phyloP scores from a whole-genome alignment of 2,797 vertebrate genomes.

The Lagodon rhomboides region DNA sequence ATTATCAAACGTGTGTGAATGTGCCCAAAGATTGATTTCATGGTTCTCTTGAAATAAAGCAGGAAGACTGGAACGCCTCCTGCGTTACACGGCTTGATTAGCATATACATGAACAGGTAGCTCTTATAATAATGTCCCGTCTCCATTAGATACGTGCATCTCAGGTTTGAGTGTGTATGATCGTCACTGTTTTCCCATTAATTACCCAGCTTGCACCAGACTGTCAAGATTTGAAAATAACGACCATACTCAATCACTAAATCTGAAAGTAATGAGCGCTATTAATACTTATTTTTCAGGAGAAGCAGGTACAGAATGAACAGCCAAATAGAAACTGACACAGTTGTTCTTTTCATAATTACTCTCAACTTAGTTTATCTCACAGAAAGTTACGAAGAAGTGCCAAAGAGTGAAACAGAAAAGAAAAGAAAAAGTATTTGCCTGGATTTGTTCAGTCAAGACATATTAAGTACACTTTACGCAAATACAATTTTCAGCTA shows the following conservation, averaged over 20 bases:
- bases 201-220: conserved; percentile 38
- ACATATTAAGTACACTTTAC: neutral
- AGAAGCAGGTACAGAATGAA: conserved; percentile 5
- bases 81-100: conserved; percentile 33
- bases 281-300: conserved; percentile 59
- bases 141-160: conserved; percentile 28
- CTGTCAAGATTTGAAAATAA: conserved; percentile 58
- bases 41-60: conserved; percentile 35
- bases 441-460: neutral
- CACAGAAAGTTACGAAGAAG: neutral
- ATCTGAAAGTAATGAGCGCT: conserved; percentile 62
- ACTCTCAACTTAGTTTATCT: conserved; percentile 1
- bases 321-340: conserved; percentile 7
- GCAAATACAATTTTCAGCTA: no score
- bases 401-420: neutral
- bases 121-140: conserved; percentile 33
- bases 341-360: neutral
- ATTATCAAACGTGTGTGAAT: conserved; percentile 26
- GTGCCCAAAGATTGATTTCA: conserved; percentile 43
- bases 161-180: neutral
- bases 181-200: conserved; percentile 26
- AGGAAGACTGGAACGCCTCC: conserved; percentile 3
- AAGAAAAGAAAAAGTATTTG: neutral
- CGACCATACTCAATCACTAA: conserved; percentile 47
- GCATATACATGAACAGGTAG: conserved; percentile 41